Evolutionary conservation across 1,140 invertebrate species (phyloP), one percentile per base, ranked within the genome.

Genomic region (Drosophila tropicalis): DNA sequence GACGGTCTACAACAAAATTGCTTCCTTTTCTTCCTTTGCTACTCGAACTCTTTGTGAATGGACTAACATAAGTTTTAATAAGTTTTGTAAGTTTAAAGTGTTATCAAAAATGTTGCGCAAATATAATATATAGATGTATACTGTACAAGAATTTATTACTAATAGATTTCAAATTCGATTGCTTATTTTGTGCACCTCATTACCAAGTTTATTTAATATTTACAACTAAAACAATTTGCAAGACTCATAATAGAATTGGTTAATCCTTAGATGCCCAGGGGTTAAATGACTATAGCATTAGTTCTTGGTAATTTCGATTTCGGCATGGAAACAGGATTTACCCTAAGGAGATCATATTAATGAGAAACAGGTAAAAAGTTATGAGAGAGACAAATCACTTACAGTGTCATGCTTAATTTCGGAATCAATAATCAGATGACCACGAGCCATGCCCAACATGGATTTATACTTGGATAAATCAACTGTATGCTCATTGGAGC

Each of bases 351-450:
- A 25, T 39, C 29, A 29, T 25, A 32, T 60, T 12, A 61, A 32
- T 61, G 0, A 62, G 4, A 29, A 29, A 29, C 1, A 6, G 9
- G n/a, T 51, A 17, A 10, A 9, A 0, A 17, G 10, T 9, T 10
- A 29, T 5, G 15, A n/a, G 0, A 22, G 15, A 0, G 19, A 25
- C 9, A 17, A 17, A 10, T 6, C 17, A 83, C 91, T 68, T 40
- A 92, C 91, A 22, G 91, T 92, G 62, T 92, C 91, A 22, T 92
- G 91, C 62, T 85, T 83, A 41, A 92, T 75, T 58, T 92, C 74
- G 9, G 79, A 65, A 41, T 90, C 86, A 40, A 92, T 62, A 13
- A 90, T 80, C 7, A 92, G 74, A 51, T 90, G 82, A 25, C 91
- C 91, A 3, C 78, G 77, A 0, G 90, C 91, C 72, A 92, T 81